Base-by-base conservation (phyloP, 2,797 vertebrate genomes). In the Thamnophis elegans region DNA sequence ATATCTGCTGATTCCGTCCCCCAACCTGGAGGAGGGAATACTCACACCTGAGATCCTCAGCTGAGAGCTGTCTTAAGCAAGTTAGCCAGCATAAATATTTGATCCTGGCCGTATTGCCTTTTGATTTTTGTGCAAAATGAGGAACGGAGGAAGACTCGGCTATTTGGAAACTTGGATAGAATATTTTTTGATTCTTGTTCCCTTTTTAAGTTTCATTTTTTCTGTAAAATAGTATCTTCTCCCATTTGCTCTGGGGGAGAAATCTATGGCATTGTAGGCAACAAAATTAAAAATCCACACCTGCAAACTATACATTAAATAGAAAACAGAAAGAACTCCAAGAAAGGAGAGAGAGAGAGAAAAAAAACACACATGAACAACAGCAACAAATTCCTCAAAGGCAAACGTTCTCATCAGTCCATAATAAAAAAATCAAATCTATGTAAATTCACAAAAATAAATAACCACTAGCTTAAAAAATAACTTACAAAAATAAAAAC, bases 361-460 rank as follows among this genome's bases (percentile, higher is more conserved):
- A 51, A 51, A 51, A 51, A 42, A 42, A 42, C n/a, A 4, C 47
- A 14, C n/a, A 22, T 42, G 47, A 90, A n/a, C 28, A n/a, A 78
- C 10, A 82, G 10, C 78, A 82, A 82, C 36, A 82, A 82, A 82
- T 25, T 82, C 78, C 78, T 47, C 78, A 78, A 90, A 88, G 89
- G 62, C 85, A 90, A 92, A 86, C 42, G 82, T 93, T 82, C 58
- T 68, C 14, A 91, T 78, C 54, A 86, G 60, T 96, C 92, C 94
- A 96, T 97, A 97, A 97, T 96, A 97, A 97, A 82, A 97, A 82
- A 92, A 93, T 47, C 47, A 97, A 97, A 96, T 97, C 97, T 97
- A 95, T 95, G 36, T 62, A 88, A 54, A 85, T 26, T 60, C 90
- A 56, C 68, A 91, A 91, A 91, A 88, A 93, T 65, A 93, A 93